These are phyloP conservation scores for Sphinx pinastri DNA, from an alignment of 2,888 invertebrate genomes.

Conservation along the genomic window DNA sequence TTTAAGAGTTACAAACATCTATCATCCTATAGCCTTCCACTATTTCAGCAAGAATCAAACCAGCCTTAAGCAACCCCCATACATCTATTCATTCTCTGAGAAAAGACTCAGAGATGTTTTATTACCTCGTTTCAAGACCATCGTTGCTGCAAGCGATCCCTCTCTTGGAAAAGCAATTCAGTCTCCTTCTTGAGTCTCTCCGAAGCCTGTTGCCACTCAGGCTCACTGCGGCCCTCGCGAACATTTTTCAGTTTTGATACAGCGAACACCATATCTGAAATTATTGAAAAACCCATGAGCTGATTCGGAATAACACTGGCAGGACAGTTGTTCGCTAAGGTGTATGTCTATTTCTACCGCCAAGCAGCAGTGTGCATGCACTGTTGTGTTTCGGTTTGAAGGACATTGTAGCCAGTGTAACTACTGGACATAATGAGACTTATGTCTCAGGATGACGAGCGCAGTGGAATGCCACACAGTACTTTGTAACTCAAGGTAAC, in stretches of 20 bases:
- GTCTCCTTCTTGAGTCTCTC: slow-evolving; percentile 58
- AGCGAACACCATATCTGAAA: slow-evolving; percentile 59
- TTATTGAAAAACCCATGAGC: not conserved
- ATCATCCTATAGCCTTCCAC: not conserved
- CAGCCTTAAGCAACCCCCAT: too few species aligned
- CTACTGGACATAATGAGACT: too few species aligned
- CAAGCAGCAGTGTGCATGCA: too few species aligned
- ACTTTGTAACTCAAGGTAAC: too few species aligned
- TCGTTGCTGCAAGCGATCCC: slow-evolving; percentile 54
- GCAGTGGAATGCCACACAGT: too few species aligned
- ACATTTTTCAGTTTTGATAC: slow-evolving; percentile 51
- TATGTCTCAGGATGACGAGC: too few species aligned
- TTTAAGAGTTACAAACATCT: too few species aligned
- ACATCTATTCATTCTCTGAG: not conserved
- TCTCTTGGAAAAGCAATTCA: slow-evolving; percentile 56
- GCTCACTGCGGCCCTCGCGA: slow-evolving; percentile 48
- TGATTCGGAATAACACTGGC: not conserved
- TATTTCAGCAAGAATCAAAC: too few species aligned
- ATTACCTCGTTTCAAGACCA: slow-evolving; percentile 58
- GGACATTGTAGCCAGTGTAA: too few species aligned
- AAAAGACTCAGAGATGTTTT: not conserved
- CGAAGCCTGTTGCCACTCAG: slow-evolving; percentile 54
- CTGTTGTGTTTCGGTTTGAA: too few species aligned
- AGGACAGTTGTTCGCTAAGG: too few species aligned
- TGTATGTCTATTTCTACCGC: too few species aligned